A percentile compares a stretch with the other conserved stretches of the same genome.
Conservation (phyloP, 2,113 vertebrate genomes). For the Bostrychus sinensis region DNA sequence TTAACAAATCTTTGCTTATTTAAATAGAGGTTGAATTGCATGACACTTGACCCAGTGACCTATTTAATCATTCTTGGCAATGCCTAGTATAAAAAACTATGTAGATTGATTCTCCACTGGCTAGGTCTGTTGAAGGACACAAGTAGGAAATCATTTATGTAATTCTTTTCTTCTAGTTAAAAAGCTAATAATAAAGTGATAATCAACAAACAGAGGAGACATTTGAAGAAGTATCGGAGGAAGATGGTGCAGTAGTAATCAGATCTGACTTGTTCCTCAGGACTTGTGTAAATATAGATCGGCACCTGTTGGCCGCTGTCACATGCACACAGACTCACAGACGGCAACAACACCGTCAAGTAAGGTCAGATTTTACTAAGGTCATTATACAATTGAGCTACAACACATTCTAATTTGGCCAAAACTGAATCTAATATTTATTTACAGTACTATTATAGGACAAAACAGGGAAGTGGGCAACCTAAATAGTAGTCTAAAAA, state of each 20-base stretch:
- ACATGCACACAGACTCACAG: slow-evolving; percentile 22
- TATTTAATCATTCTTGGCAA: not conserved
- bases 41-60: not conserved
- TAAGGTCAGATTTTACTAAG: slow-evolving; percentile 32
- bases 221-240: slow-evolving; percentile 28
- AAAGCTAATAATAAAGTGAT: not conserved
- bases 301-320: slow-evolving; percentile 76
- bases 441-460: no score
- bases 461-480: no score
- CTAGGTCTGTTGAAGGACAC: not conserved
- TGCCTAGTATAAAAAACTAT: not conserved
- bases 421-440: not conserved
- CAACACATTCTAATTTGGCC: not conserved
- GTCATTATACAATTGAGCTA: not conserved
- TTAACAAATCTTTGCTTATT: no score
- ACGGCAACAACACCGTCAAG: slow-evolving; percentile 25
- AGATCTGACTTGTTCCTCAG: slow-evolving; percentile 37
- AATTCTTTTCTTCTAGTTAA: no score
- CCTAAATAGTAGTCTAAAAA: no score
- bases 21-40: no score
- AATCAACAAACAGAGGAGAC: not conserved
- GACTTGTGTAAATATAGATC: slow-evolving; percentile 74
- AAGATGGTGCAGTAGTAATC: slow-evolving; percentile 26
- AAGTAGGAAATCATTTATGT: not conserved
- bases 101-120: not conserved